Percentiles rank a stretch among this genome's conserved stretches.
phyloP scores from a whole-genome alignment of 2,888 invertebrate genomes.

The Andrena flavipes region DNA sequence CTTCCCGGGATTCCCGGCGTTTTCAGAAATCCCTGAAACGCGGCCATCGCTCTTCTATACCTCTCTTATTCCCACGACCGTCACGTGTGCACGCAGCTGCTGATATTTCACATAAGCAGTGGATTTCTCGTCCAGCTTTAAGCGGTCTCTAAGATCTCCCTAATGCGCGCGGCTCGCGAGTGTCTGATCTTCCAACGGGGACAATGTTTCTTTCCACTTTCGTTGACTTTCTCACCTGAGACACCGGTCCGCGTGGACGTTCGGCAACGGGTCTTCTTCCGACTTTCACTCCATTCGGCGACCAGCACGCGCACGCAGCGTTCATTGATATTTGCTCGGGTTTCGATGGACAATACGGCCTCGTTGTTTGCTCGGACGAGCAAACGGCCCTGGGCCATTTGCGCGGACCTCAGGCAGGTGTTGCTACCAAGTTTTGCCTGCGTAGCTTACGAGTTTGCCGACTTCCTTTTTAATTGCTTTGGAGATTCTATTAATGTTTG shows the following conservation, averaged over 20 bases:
- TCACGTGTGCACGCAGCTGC: constrained; percentile 37
- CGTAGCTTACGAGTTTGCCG: too few species aligned
- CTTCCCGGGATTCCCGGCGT: background rate
- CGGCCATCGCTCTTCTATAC: constrained; percentile 17
- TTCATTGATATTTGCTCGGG: constrained; percentile 2
- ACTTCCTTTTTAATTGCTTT: too few species aligned
- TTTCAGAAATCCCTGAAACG: constrained; percentile 14
- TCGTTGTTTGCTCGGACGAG: background rate
- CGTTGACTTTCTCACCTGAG: constrained; percentile 20
- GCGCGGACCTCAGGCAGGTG: too few species aligned
- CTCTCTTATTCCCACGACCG: constrained; percentile 49
- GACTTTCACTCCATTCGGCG: too few species aligned
- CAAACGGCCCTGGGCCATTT: too few species aligned
- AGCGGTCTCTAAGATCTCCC: constrained; percentile 43
- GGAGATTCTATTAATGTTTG: too few species aligned
- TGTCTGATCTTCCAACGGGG: constrained; percentile 1
- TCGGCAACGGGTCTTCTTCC: too few species aligned
- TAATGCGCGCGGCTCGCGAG: constrained; percentile 12
- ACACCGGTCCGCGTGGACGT: background rate
- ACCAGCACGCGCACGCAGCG: background rate
- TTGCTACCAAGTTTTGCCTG: too few species aligned
- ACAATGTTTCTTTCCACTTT: background rate
- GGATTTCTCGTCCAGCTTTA: constrained; percentile 60
- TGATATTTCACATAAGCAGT: constrained; percentile 41
- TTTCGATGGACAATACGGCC: background rate